Evolutionary conservation across 2,113 vertebrate species (phyloP).

Genomic region (Lagenorhynchus albirostris): DNA sequence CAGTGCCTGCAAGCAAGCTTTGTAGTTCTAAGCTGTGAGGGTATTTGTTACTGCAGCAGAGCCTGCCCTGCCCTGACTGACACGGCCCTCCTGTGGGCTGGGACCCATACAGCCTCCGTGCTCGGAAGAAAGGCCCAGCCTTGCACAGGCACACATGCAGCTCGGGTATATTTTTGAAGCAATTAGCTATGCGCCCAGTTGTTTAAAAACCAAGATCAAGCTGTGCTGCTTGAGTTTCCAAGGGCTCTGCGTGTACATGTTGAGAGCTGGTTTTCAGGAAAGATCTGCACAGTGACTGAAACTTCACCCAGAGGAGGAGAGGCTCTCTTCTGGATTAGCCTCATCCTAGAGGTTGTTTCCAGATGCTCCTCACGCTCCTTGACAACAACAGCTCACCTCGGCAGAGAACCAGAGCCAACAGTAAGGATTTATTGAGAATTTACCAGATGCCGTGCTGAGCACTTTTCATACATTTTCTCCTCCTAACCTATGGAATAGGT

Average conservation of each 20-base stretch:
- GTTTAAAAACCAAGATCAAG: conserved; percentile 6
- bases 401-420: not conserved
- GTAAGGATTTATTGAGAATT: not conserved
- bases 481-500: not conserved
- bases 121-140: not conserved
- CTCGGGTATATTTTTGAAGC: conserved; percentile 15
- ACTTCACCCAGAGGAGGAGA: not conserved
- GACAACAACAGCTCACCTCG: not conserved
- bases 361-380: not conserved
- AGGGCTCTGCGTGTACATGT: not conserved
- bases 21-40: not conserved
- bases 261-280: not conserved
- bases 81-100: accelerated
- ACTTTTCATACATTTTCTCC: not conserved
- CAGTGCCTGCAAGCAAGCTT: not conserved
- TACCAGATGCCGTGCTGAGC: not conserved
- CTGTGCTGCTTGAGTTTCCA: conserved; percentile 5
- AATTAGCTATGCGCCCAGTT: conserved; percentile 6
- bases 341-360: not conserved
- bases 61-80: not conserved
- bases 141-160: not conserved
- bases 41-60: not conserved
- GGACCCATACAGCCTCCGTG: not conserved
- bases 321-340: not conserved
- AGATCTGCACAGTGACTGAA: not conserved